Evolutionary conservation across 2,797 vertebrate species (phyloP).

Genomic region (Rachycentron canadum): DNA sequence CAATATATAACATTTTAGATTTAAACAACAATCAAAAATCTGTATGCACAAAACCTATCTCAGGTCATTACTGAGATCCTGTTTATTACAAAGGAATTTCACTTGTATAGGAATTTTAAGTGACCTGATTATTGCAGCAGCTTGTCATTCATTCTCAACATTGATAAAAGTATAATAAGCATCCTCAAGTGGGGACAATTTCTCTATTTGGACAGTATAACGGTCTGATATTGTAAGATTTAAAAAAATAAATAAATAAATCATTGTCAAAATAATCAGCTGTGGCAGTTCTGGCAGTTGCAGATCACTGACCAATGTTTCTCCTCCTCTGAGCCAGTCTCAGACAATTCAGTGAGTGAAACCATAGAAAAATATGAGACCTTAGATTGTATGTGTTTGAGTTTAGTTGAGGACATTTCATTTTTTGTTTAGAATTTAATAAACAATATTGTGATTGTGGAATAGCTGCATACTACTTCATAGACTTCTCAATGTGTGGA

Average conservation of each 20-base stretch:
- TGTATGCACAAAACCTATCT: background rate
- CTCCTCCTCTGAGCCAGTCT: constrained; percentile 6
- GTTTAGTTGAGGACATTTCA: constrained; percentile 8
- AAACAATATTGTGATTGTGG: constrained; percentile 4
- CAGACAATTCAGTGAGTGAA: constrained; percentile 6
- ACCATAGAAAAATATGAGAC: constrained; percentile 28
- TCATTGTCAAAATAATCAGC: too few relatives aligned
- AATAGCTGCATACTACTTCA: background rate
- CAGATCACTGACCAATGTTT: background rate
- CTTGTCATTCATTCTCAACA: too few relatives aligned
- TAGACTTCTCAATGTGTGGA: background rate
- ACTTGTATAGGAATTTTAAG: too few relatives aligned
- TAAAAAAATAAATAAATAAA: too few relatives aligned
- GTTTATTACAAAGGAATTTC: too few relatives aligned
- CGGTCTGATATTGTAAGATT: too few relatives aligned
- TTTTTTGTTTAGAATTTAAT: constrained; percentile 28
- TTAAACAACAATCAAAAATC: background rate
- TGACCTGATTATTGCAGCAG: too few relatives aligned
- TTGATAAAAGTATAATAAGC: too few relatives aligned
- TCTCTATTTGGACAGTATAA: too few relatives aligned
- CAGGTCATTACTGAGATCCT: too few relatives aligned
- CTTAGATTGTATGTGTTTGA: constrained; percentile 1
- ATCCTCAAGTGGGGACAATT: too few relatives aligned
- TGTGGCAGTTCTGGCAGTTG: too few relatives aligned
- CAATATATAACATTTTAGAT: background rate